A percentile compares a stretch with the other conserved stretches of the same genome.
phyloP scores from a whole-genome alignment of 2,797 vertebrate species.

The Pogoniulus pusillus region DNA sequence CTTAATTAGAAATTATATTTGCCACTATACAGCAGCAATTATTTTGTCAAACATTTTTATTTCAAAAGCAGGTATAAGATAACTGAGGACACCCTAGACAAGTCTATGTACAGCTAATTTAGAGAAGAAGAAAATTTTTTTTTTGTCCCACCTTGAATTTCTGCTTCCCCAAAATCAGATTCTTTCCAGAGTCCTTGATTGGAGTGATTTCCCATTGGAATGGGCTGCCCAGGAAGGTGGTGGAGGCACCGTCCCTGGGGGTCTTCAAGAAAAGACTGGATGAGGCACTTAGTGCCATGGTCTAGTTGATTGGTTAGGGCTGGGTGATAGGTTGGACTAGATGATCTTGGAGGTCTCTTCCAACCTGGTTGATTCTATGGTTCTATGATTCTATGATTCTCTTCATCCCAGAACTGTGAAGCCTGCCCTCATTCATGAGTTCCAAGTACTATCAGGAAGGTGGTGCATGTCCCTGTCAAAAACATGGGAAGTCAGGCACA shows the following conservation, averaged over 20 bases:
- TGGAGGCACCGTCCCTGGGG: no score
- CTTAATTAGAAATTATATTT: neutral
- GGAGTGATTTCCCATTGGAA: no score
- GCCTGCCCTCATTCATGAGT: no score
- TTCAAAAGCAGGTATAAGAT: neutral
- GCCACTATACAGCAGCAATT: neutral
- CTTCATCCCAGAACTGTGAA: no score
- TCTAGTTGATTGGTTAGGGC: no score
- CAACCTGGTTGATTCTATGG: no score
- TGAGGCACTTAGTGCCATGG: no score
- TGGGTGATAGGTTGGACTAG: no score
- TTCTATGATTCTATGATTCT: no score
- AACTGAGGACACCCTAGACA: neutral
- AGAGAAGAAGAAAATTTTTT: neutral
- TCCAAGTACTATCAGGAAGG: no score
- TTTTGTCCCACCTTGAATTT: neutral
- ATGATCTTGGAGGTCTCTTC: no score
- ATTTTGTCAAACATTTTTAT: neutral
- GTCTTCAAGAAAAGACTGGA: no score
- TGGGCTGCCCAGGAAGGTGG: neutral
- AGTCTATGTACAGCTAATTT: neutral
- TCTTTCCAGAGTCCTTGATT: neutral
- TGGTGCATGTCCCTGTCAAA: fast-evolving
- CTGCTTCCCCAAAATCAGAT: neutral
- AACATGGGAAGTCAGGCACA: neutral